Base-by-base conservation (phyloP, 2,797 vertebrate species). In the Myotis findleyi region DNA sequence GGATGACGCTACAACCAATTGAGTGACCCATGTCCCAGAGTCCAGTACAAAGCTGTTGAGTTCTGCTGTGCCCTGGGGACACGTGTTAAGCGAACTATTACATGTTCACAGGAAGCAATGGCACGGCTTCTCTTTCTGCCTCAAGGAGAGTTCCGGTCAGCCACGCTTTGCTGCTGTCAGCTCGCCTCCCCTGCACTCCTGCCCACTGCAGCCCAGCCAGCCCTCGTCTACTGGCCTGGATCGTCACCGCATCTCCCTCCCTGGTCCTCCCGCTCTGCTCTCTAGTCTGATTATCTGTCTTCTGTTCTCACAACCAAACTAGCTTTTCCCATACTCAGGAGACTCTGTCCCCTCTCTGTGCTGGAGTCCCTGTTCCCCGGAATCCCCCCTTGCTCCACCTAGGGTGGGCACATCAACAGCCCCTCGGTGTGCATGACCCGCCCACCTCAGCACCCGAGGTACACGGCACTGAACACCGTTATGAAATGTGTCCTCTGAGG, bases 361-460 rank as follows among this genome's bases (percentile, higher is more conserved):
- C 75, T 33, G 57, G 12, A 7, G 10, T 49, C 51, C 41, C 57
- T 38, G 27, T 55, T 57, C 18, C 55, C 23, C 57, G 81, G 71
- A 83, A 55, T 38, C 14, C 25, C 44, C 33, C 33, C 66, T 36
- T 59, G 27, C 14, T 55, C 66, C 20, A 12, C 7, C 25, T 2
- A 62, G 30, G 11, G 18, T 0, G 23, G 51, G 25, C 55, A 33
- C 57, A 9, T 25, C 6, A 5, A 1, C 17, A 30, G 49, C 10
- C n/a, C 73, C 17, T 27, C 10, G 0, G 10, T 25, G 51, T 17
- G 23, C 8, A 1, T 0, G 8, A 89, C 5, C 18, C 47, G 0
- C 11, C 30, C 62, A 3, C 9, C n/a, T 4, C 1, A 16, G 9
- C 13, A 25, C n/a, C 84, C 11, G 17, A 7, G 16, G 2, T 0